phyloP scores from a whole-genome alignment of 2,113 vertebrate species.

The Colossoma macropomum region DNA sequence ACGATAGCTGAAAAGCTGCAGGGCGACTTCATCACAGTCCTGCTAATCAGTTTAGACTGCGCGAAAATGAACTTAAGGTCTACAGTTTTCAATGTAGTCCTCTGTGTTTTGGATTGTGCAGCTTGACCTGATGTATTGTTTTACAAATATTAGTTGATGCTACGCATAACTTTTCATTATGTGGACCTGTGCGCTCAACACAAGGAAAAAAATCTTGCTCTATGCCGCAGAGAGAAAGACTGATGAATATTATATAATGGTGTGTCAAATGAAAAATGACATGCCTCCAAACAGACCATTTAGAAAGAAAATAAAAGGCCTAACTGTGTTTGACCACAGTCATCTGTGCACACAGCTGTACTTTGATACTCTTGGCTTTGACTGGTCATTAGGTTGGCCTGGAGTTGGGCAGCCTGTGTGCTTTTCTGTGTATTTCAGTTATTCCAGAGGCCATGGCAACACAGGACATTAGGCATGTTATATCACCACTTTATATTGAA shows the following conservation, averaged over 20 bases:
- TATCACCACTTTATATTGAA: conserved; percentile 5
- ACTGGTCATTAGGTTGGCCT: conserved; percentile 9
- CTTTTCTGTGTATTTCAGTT: neutral
- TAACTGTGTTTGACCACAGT: conserved; percentile 18
- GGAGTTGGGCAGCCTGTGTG: neutral
- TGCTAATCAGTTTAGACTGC: neutral
- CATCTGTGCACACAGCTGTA: conserved; percentile 7
- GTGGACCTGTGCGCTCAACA: neutral
- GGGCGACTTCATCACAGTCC: neutral
- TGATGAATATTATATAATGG: neutral
- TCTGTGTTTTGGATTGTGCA: neutral
- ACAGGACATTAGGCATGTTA: conserved; percentile 17
- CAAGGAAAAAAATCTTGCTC: neutral
- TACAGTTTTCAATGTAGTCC: neutral
- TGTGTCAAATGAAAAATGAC: conserved; percentile 1
- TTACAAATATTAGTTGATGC: conserved; percentile 3
- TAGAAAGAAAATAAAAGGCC: neutral
- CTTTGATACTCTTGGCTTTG: conserved; percentile 22
- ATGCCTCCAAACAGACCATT: conserved; percentile 30
- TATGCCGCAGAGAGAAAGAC: neutral
- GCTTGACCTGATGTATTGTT: neutral
- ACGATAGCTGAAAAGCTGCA: neutral
- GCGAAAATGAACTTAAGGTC: neutral
- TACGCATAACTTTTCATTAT: neutral
- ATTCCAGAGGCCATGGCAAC: neutral